Base-by-base conservation (phyloP, 2,888 invertebrate genomes). In the Cephus pygmeus region DNA sequence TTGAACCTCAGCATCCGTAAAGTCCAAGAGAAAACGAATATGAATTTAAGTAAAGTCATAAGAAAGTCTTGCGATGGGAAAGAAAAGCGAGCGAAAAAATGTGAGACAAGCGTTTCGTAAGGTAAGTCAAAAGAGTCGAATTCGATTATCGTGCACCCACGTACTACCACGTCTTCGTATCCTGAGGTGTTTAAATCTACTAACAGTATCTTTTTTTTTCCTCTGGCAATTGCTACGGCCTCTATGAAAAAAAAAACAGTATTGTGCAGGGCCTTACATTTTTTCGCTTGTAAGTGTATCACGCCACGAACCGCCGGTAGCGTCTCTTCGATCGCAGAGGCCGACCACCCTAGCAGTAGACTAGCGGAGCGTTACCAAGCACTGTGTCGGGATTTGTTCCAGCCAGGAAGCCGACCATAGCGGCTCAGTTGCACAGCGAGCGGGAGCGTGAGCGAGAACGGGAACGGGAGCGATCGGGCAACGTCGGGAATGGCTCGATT, bases 331-430 rank as follows among this genome's bases (percentile, higher is more conserved):
- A 56, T 56, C 56, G 23, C 56, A 56, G 56, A 56, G 56, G 56
- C 56, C 56, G 23, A 56, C 56, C 56, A 56, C 56, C 23, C 56
- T 56, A 56, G 56, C 56, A 56, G 56, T 56, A 56, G 78, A 78
- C 75, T 79, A 76, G 76, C 87, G 85, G 87, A 90, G 87, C 86
- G 87, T 90, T 90, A 90, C 88, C 90, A 90, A 90, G 89, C 90
- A 90, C 87, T 90, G 87, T 90, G 90, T 90, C 88, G 88, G 88
- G 87, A 90, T 93, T 93, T 93, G 93, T 93, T 93, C 91, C 92
- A 93, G 93, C 93, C 92, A 93, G 93, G 93, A 93, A 93, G 93
- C 92, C 93, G 92, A 92, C 93, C 92, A 92, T 93, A 93, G 92
- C 92, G 91, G 90, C 91, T 88, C 90, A 90, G 84, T 85, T 92